These are phyloP conservation scores for Ceraclea dissimilis DNA, from an alignment of 2,888 invertebrate species.

Conservation along the genomic window DNA sequence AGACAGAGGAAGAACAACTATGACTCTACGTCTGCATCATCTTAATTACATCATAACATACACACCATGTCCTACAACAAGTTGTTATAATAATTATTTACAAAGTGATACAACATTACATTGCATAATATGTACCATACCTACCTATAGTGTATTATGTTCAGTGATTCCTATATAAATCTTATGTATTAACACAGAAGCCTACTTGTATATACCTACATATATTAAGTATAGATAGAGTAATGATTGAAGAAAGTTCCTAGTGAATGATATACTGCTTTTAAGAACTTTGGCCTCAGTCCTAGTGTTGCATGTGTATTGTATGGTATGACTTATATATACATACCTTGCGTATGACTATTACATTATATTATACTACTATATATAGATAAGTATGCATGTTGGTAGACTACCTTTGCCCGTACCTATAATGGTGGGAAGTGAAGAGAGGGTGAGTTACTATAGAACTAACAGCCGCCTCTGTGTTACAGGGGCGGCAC, in stretches of 20 bases:
- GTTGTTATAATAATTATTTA: neutral
- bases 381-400: neutral
- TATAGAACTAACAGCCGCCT: conserved; percentile 41
- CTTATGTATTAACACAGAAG: too few relatives aligned
- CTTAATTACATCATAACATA: conserved; percentile 8
- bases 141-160: too few relatives aligned
- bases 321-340: neutral
- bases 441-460: conserved; percentile 10
- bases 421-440: conserved; percentile 1
- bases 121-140: too few relatives aligned
- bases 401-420: neutral
- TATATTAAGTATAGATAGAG: too few relatives aligned
- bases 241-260: too few relatives aligned
- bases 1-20: conserved; percentile 49
- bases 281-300: conserved; percentile 7
- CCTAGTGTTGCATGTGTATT: conserved; percentile 10
- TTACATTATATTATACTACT: neutral
- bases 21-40: conserved; percentile 19
- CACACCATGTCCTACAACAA: neutral
- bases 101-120: neutral
- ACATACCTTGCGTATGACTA: neutral
- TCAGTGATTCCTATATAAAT: too few relatives aligned
- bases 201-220: too few relatives aligned
- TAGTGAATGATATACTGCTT: too few relatives aligned
- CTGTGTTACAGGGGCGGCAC: conserved; percentile 60